A percentile compares a stretch with the other conserved stretches of the same genome.
phyloP scores from a whole-genome alignment of 2,888 invertebrate species.

The Chorisops tibialis region DNA sequence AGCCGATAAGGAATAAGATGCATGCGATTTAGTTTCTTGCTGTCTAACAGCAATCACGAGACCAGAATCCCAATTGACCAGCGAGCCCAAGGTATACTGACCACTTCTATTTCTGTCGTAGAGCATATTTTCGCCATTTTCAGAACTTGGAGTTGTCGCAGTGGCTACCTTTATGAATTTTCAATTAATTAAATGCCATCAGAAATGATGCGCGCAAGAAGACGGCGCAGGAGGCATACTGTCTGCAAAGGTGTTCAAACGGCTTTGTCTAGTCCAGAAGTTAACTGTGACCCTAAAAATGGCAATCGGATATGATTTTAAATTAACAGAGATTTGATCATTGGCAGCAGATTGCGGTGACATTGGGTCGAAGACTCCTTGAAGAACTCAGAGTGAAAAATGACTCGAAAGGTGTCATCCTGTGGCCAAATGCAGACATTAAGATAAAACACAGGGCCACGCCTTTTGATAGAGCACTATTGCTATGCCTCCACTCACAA shows the following conservation, averaged over 20 bases:
- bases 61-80: slow-evolving; percentile 24
- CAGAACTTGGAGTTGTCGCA: background rate
- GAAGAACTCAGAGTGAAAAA: too few relatives aligned
- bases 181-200: slow-evolving; percentile 18
- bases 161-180: slow-evolving; percentile 14
- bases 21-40: slow-evolving; percentile 29
- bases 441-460: too few relatives aligned
- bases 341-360: too few relatives aligned
- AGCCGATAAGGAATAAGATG: slow-evolving; percentile 32
- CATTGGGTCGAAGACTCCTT: too few relatives aligned
- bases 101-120: background rate
- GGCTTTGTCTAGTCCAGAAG: too few relatives aligned
- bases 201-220: background rate
- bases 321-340: too few relatives aligned
- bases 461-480: too few relatives aligned
- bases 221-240: slow-evolving; percentile 15
- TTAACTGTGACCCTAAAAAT: too few relatives aligned
- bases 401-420: too few relatives aligned
- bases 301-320: too few relatives aligned
- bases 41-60: slow-evolving; percentile 18
- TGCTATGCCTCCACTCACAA: too few relatives aligned
- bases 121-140: slow-evolving; percentile 16
- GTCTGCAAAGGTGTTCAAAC: slow-evolving; percentile 4
- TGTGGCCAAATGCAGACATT: too few relatives aligned
- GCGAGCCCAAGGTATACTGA: background rate